Conservation (phyloP, 2,797 vertebrate genomes). For the Loris lydekkerianus region DNA sequence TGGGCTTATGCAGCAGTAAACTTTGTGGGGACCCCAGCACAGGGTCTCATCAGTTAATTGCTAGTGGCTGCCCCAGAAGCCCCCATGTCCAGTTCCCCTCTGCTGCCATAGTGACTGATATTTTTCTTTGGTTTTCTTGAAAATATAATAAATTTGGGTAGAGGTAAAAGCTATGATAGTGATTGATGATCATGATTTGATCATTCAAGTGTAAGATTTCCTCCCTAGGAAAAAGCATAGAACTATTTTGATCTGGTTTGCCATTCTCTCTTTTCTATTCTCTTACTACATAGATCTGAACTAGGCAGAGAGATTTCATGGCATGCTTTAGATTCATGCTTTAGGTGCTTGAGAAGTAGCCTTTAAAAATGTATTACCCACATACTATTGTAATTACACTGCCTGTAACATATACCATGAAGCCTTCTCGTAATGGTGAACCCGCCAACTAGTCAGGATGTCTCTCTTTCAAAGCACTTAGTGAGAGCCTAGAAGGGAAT, state of each 20-base stretch:
- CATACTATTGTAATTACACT: not conserved
- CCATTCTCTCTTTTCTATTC: not conserved
- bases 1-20: not conserved
- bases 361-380: not conserved
- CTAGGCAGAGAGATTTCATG: not conserved
- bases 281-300: not conserved
- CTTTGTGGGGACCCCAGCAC: not conserved
- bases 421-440: not conserved
- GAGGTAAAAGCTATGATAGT: not conserved
- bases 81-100: not conserved
- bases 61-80: not conserved
- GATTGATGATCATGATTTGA: not conserved
- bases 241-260: not conserved
- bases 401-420: not conserved
- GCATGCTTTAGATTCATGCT: too few species aligned
- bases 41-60: not conserved
- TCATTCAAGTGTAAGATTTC: not conserved
- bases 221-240: not conserved
- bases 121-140: constrained; percentile 9
- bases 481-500: not conserved
- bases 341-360: constrained; percentile 5
- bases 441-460: not conserved
- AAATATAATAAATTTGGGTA: not conserved
- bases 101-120: not conserved
- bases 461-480: not conserved